phyloP scores from a whole-genome alignment of 2,888 invertebrate genomes.

The Mythimna pallens region DNA sequence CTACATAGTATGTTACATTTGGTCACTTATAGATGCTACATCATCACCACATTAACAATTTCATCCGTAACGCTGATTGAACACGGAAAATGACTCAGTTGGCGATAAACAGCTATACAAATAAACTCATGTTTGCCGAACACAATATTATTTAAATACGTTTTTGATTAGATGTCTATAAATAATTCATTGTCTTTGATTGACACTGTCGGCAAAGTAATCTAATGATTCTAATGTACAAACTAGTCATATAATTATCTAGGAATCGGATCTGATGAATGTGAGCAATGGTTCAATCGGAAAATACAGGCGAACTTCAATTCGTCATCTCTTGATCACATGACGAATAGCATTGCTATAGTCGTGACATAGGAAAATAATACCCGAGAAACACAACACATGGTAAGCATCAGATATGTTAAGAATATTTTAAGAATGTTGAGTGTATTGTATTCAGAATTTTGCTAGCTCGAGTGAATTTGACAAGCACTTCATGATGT shows the following conservation, averaged over 20 bases:
- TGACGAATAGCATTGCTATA: constrained; percentile 38
- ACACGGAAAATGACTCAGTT: constrained; percentile 48
- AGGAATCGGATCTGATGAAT: constrained; percentile 20
- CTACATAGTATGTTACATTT: neutral
- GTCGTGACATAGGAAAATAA: neutral
- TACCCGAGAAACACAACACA: neutral
- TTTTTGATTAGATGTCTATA: constrained; percentile 35
- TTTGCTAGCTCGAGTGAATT: constrained; percentile 16
- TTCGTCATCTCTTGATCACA: constrained; percentile 10
- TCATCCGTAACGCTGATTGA: constrained; percentile 20
- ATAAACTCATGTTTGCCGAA: constrained; percentile 20
- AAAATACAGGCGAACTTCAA: constrained; percentile 21
- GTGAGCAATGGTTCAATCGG: constrained; percentile 16
- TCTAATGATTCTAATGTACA: too few species aligned
- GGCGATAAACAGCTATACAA: constrained; percentile 26
- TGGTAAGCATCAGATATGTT: neutral
- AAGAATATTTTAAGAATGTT: neutral
- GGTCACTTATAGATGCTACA: neutral
- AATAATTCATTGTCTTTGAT: constrained; percentile 24
- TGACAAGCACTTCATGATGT: constrained; percentile 19
- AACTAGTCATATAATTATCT: constrained; percentile 12
- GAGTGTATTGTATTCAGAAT: neutral
- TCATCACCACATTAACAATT: constrained; percentile 4
- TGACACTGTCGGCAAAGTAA: too few species aligned
- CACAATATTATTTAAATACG: constrained; percentile 11